These are phyloP conservation scores for Mythimna pallens DNA, from an alignment of 2,888 invertebrate species.

Conservation along the genomic window DNA sequence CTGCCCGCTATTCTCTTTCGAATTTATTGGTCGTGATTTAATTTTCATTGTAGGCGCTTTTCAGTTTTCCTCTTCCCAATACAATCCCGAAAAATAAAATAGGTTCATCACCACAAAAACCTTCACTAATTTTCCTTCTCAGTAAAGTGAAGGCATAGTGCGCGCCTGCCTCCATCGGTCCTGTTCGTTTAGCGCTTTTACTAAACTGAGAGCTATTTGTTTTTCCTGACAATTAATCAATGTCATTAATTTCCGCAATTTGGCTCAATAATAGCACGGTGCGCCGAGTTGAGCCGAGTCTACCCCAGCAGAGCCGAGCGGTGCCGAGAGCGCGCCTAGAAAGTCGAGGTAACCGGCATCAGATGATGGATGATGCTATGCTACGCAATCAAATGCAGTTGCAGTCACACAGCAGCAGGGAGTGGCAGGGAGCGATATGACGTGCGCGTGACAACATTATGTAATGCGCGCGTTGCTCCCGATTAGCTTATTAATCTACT, in stretches of 20 bases:
- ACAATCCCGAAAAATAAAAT: neutral
- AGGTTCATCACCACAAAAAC: neutral
- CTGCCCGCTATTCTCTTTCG: neutral
- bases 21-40: neutral
- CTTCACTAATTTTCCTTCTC: neutral
- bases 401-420: neutral
- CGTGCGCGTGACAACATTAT: neutral
- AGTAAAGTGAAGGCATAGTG: neutral
- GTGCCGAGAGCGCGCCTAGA: neutral
- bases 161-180: neutral
- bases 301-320: neutral
- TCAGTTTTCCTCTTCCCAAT: neutral
- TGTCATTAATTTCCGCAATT: constrained; percentile 6
- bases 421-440: neutral
- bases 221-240: constrained; percentile 2
- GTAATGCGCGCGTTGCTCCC: neutral
- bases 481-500: neutral
- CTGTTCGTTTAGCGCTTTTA: neutral
- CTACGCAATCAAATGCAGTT: neutral
- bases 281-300: neutral
- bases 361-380: neutral
- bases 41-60: neutral
- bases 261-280: neutral
- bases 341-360: neutral
- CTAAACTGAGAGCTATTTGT: constrained; percentile 9